Evolutionary conservation across 92 coral and sea anemone genomes (phyloP), one percentile per base, ranked within the genome.

Genomic region (Parazoanthus atlanticus): DNA sequence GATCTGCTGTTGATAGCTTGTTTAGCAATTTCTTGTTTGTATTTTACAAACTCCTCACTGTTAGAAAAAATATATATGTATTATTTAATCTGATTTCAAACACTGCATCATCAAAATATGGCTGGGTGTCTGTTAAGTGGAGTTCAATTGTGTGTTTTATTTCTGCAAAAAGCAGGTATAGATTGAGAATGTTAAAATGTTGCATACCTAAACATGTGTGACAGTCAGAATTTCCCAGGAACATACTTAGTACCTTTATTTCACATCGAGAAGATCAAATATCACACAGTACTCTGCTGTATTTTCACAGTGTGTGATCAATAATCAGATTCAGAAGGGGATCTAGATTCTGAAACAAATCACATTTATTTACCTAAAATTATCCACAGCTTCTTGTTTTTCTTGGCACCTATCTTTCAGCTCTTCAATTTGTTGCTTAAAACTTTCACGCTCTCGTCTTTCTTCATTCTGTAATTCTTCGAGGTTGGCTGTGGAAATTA

Each of bases 391-490:
- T 82, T 91, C 90, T 79, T 97, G 98, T 78, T 94, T 95, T 21
- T 95, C 99, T 31, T 92, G 94, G 67, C 99, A 97, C 82, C 93
- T 94, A 58, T 94, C 94, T 86, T 97, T 97, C 82, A 97, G 67
- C 52, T 97, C 99, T 82, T 96, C 99, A 67, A 97, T 97, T 83
- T 97, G 99, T 29, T 90, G 93, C 90, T 97, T 94, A 56, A 88
- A 97, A 85, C 94, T 94, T 73, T 97, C 98, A 41, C 73, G 92
- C 73, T 97, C 99, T 85, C 93, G 61, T 82, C 90, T 89, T 74
- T 96, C 98, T 85, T 97, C 99, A 82, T 91, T 89, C 85, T 97
- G 99, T 26, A 97, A 94, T 78, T 97, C 99, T 83, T 97, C 99
- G 3, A 97, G 93, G 73, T 96, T 97, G n/a, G 99, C 99, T 97